These are phyloP conservation scores for Pituophis catenifer DNA, from an alignment of 2,113 vertebrate genomes.

Conservation along the genomic window DNA sequence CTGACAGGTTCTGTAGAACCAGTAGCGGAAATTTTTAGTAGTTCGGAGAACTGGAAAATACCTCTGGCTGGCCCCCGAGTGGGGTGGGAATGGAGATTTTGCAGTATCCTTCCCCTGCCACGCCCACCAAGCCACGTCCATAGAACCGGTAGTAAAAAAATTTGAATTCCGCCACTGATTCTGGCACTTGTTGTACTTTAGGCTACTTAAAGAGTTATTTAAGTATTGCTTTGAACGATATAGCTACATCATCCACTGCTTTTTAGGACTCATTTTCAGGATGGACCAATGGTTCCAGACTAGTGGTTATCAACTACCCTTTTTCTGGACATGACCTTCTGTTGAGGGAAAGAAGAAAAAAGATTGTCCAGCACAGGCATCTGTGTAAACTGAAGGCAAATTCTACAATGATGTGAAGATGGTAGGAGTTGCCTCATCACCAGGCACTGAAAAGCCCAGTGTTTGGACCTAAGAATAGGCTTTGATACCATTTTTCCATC, in stretches of 20 bases:
- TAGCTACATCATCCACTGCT: not conserved
- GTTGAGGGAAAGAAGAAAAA: not conserved
- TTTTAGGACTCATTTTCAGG: not conserved
- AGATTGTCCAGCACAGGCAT: too few relatives aligned
- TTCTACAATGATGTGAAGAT: not conserved
- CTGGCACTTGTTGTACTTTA: not conserved
- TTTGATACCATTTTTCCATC: not conserved
- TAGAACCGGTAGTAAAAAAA: too few relatives aligned
- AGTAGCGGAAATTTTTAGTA: too few relatives aligned
- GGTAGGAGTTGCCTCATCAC: not conserved
- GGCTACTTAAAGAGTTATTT: not conserved
- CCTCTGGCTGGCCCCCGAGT: too few relatives aligned
- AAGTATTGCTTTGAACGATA: not conserved
- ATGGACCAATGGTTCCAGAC: not conserved
- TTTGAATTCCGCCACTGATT: too few relatives aligned
- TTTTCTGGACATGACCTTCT: too few relatives aligned
- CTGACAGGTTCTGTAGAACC: too few relatives aligned
- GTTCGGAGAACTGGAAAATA: too few relatives aligned
- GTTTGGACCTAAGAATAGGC: not conserved
- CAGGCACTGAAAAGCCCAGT: not conserved
- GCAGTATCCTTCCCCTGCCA: too few relatives aligned
- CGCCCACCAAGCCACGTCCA: too few relatives aligned
- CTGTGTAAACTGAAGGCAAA: not conserved
- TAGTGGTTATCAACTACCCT: not conserved
- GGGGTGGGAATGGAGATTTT: too few relatives aligned